These are phyloP conservation scores for Cyprinodon variegatus DNA, from an alignment of 2,113 vertebrate species.

Conservation along the genomic window DNA sequence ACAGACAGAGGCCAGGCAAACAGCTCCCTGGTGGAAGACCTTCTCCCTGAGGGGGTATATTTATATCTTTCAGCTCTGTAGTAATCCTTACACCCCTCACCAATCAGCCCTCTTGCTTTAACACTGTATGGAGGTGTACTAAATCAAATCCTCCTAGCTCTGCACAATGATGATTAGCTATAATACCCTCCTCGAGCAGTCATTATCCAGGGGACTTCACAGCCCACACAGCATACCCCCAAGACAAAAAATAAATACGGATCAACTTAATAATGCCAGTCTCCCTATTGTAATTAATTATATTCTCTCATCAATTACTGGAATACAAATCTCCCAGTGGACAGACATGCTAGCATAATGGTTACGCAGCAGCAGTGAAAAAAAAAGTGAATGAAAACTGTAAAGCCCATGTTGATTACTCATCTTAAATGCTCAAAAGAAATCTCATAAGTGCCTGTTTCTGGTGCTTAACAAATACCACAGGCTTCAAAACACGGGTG, in stretches of 20 bases:
- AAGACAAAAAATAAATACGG: slow-evolving; percentile 66
- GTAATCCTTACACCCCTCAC: slow-evolving; percentile 70
- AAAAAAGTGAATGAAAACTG: slow-evolving; percentile 12
- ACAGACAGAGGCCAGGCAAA: slow-evolving; percentile 49
- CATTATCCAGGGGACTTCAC: slow-evolving; percentile 67
- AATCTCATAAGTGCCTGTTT: background rate
- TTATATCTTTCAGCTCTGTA: slow-evolving; percentile 66
- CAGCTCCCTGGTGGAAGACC: slow-evolving; percentile 54
- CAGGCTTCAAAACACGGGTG: background rate
- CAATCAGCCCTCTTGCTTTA: slow-evolving; percentile 65
- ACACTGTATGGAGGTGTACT: slow-evolving; percentile 74
- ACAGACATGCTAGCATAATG: slow-evolving; percentile 33
- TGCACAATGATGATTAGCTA: slow-evolving; percentile 78
- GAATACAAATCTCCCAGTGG: slow-evolving; percentile 55
- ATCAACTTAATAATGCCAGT: slow-evolving; percentile 72
- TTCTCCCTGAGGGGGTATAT: slow-evolving; percentile 57
- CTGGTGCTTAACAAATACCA: background rate
- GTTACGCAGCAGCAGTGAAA: slow-evolving; percentile 37
- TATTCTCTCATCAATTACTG: slow-evolving; percentile 66
- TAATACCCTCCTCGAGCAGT: slow-evolving; percentile 74
- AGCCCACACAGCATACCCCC: slow-evolving; percentile 57
- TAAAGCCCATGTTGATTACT: background rate
- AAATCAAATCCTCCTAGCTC: slow-evolving; percentile 76
- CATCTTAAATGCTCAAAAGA: background rate
- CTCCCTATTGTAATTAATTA: slow-evolving; percentile 69